Conservation (phyloP, 37 sponge, comb jelly and placozoan genomes). For the Spongilla lacustris region DNA sequence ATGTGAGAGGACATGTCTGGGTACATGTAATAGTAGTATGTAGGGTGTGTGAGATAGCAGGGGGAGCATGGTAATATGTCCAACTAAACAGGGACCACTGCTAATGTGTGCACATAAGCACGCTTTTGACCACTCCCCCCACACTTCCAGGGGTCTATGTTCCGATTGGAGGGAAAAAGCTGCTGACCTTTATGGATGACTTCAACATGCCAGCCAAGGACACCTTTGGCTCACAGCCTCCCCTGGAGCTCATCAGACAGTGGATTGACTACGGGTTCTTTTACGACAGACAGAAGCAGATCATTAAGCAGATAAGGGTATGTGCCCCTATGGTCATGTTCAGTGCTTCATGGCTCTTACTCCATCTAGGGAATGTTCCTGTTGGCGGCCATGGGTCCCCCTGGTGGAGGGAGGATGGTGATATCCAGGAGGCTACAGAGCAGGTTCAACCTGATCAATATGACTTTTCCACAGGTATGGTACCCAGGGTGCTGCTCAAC, state of each 20-base stretch:
- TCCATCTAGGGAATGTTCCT: conserved; percentile 86
- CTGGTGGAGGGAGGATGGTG: conserved; percentile 96
- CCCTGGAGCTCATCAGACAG: conserved; percentile 94
- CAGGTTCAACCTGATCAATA: conserved; percentile 95
- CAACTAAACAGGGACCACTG: too few relatives aligned
- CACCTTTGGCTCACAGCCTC: conserved; percentile 97
- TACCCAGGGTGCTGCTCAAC: too few relatives aligned
- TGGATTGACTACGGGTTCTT: conserved; percentile 99
- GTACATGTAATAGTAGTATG: too few relatives aligned
- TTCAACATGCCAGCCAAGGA: conserved; percentile 99
- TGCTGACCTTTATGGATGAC: conserved; percentile 97
- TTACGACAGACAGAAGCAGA: conserved; percentile 95
- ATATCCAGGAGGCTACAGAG: conserved; percentile 95
- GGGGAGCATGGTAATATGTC: too few relatives aligned
- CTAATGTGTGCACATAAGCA: too few relatives aligned
- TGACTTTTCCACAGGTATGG: conserved; percentile 94
- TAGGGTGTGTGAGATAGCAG: too few relatives aligned
- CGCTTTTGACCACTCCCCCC: too few relatives aligned
- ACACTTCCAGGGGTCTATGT: conserved; percentile 83
- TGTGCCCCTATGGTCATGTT: too few relatives aligned
- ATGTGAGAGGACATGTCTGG: too few relatives aligned
- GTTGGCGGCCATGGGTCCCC: conserved; percentile 99
- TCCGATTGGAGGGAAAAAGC: conserved; percentile 96
- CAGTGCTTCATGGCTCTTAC: not conserved
- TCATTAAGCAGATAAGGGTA: conserved; percentile 85